Percentiles rank a stretch among this genome's conserved stretches.
phyloP scores from a whole-genome alignment of 2,888 invertebrate genomes.

The Achlya flavicornis region DNA sequence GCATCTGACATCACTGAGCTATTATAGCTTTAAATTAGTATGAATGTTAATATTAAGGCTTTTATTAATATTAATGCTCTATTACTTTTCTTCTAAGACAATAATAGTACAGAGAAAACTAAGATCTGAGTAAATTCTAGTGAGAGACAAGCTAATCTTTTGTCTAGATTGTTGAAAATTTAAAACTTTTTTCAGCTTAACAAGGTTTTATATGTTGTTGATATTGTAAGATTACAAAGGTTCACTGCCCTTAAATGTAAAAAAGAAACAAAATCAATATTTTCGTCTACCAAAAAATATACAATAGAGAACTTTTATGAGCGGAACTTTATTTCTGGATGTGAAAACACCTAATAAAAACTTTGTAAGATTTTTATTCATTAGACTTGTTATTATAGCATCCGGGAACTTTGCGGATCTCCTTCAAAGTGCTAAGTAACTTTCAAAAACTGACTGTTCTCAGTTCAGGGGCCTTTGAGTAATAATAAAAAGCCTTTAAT shows the following conservation, averaged over 20 bases:
- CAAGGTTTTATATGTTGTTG: background rate
- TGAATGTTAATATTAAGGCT: no score
- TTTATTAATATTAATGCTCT: no score
- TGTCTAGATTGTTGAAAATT: background rate
- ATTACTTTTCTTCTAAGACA: no score
- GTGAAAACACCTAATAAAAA: slow-evolving; percentile 48
- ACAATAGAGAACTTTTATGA: slow-evolving; percentile 38
- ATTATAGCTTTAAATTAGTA: no score
- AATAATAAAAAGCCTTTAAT: background rate
- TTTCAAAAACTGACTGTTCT: background rate
- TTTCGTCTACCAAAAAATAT: slow-evolving; percentile 31
- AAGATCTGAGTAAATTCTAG: background rate
- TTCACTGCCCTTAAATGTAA: slow-evolving; percentile 31
- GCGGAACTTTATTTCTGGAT: slow-evolving; percentile 35
- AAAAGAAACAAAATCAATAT: slow-evolving; percentile 33
- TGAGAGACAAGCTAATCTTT: background rate
- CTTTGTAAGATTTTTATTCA: slow-evolving; percentile 46
- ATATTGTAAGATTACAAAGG: slow-evolving; percentile 21
- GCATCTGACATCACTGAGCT: no score
- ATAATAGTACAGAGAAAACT: background rate
- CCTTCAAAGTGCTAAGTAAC: slow-evolving; percentile 13
- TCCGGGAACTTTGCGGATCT: slow-evolving; percentile 23
- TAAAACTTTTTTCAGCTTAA: no score
- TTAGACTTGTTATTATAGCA: slow-evolving; percentile 41
- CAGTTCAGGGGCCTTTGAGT: background rate